A percentile compares a stretch with the other conserved stretches of the same genome.
These are phyloP conservation scores for Microtus obscurus DNA, from an alignment of 2,797 vertebrate species.

Conservation along the genomic window DNA sequence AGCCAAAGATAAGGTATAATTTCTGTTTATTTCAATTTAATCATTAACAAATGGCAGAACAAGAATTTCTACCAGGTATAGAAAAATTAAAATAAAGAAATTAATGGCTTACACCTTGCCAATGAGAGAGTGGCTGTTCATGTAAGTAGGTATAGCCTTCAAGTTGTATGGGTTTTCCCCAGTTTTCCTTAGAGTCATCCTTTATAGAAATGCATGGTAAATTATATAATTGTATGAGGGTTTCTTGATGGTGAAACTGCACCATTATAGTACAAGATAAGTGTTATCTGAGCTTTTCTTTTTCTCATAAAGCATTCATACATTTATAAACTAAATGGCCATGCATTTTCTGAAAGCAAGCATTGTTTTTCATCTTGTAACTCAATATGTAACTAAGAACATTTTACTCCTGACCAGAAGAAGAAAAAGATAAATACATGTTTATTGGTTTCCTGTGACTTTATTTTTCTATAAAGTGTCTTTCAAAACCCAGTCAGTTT, in stretches of 20 bases:
- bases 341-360: background rate
- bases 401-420: background rate
- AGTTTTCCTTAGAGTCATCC: background rate
- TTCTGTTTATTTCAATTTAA: background rate
- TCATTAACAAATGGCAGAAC: background rate
- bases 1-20: background rate
- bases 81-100: background rate
- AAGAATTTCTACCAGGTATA: background rate
- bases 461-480: conserved; percentile 16
- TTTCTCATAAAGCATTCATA: background rate
- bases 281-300: background rate
- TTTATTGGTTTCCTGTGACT: background rate
- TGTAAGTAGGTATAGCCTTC: background rate
- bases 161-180: background rate
- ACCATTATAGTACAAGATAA: background rate
- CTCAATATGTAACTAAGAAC: conserved; percentile 19
- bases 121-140: background rate
- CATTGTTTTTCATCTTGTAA: background rate
- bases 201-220: background rate
- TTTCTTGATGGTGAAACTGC: background rate
- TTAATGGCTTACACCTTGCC: background rate
- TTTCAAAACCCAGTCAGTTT: background rate
- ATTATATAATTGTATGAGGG: background rate
- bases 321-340: background rate
- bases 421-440: background rate